Conservation (phyloP, 2,797 vertebrate species). For the Pangasius sanitwongsei region DNA sequence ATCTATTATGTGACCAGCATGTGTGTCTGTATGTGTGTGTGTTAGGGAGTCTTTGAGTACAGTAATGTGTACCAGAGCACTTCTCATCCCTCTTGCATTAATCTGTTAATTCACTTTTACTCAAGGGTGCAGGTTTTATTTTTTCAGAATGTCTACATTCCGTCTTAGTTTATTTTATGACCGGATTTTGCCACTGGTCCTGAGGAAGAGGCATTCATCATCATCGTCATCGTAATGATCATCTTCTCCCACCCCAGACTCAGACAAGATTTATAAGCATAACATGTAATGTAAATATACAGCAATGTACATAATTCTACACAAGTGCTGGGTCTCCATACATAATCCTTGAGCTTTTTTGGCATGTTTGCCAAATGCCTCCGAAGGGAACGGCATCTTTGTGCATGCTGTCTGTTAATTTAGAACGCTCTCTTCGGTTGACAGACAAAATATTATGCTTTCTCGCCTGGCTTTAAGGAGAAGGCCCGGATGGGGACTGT, state of each 20-base stretch:
- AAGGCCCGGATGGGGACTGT: constrained; percentile 33
- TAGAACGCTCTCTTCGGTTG: constrained; percentile 67
- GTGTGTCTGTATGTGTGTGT: constrained; percentile 23
- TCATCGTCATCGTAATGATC: neutral
- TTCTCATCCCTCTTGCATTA: constrained; percentile 32
- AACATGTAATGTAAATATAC: constrained; percentile 12
- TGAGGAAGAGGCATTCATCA: constrained; percentile 26
- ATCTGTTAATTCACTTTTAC: constrained; percentile 16
- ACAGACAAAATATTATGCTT: constrained; percentile 81
- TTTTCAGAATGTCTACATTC: constrained; percentile 4
- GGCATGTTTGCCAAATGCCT: constrained; percentile 58
- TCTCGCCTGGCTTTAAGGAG: constrained; percentile 56
- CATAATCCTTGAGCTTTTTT: constrained; percentile 31
- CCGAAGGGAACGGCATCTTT: constrained; percentile 65
- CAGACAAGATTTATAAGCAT: neutral
- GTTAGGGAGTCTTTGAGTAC: constrained; percentile 39
- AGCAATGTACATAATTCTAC: constrained; percentile 32
- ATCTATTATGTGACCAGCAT: constrained; percentile 7
- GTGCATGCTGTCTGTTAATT: constrained; percentile 63
- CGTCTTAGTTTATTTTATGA: constrained; percentile 2
- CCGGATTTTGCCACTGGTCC: constrained; percentile 28
- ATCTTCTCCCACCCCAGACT: neutral
- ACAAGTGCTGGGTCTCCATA: constrained; percentile 7
- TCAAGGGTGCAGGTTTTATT: constrained; percentile 14
- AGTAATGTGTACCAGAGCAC: constrained; percentile 48